These are phyloP conservation scores for Eumacrocentrus americanus DNA, from an alignment of 2,888 invertebrate species.

Conservation along the genomic window DNA sequence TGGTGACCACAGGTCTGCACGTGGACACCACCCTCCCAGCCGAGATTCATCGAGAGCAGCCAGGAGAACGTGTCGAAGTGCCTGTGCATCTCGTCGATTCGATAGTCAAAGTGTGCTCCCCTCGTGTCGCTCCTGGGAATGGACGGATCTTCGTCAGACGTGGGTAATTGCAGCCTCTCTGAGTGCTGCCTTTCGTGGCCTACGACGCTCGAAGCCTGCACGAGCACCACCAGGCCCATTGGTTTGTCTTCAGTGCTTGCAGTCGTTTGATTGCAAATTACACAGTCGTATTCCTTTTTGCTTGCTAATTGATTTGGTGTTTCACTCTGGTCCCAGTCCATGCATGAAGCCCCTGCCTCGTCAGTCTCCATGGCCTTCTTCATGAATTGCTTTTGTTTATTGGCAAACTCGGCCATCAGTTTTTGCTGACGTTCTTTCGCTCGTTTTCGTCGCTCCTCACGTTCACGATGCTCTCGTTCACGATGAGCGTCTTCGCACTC, in stretches of 20 bases:
- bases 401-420: constrained; percentile 91
- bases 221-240: constrained; percentile 87
- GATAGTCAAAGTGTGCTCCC: constrained; percentile 77
- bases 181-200: constrained; percentile 73
- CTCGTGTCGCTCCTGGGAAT: constrained; percentile 70
- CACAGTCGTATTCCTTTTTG: constrained; percentile 86
- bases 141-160: constrained; percentile 70
- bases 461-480: constrained; percentile 73
- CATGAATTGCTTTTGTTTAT: constrained; percentile 90
- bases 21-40: constrained; percentile 91
- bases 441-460: constrained; percentile 81
- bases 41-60: constrained; percentile 79
- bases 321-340: constrained; percentile 71
- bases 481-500: constrained; percentile 79
- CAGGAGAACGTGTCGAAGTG: constrained; percentile 82
- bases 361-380: constrained; percentile 74
- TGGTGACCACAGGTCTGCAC: constrained; percentile 97
- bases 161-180: constrained; percentile 68
- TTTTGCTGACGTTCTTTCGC: constrained; percentile 91
- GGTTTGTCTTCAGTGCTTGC: constrained; percentile 83
- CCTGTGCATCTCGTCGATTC: constrained; percentile 76
- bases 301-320: constrained; percentile 65
- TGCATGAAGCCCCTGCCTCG: constrained; percentile 60
- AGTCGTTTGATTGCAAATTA: constrained; percentile 91
- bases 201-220: constrained; percentile 85